phyloP scores from a whole-genome alignment of 2,113 vertebrate genomes.

The Catagonus wagneri region DNA sequence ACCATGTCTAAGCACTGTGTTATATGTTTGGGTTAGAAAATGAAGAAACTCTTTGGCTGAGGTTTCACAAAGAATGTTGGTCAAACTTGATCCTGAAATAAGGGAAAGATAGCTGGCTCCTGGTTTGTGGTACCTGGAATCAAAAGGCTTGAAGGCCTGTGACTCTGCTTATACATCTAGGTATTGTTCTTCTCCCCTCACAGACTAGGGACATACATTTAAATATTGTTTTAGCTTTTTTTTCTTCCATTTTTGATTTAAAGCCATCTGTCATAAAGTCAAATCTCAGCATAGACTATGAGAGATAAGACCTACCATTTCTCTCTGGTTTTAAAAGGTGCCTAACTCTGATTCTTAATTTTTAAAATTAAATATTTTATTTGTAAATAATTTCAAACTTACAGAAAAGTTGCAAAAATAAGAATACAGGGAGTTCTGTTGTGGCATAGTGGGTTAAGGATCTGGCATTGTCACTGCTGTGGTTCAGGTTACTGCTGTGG shows the following conservation, averaged over 20 bases:
- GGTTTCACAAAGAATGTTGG: background rate
- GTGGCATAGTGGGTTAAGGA: no score
- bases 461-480: no score
- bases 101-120: background rate
- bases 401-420: background rate
- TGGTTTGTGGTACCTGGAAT: background rate
- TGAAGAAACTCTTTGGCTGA: background rate
- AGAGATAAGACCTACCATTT: background rate
- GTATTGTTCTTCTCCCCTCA: background rate
- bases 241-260: background rate
- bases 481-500: no score
- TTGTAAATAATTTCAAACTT: slow-evolving; percentile 17
- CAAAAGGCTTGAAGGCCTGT: background rate
- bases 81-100: background rate
- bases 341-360: background rate
- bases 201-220: background rate
- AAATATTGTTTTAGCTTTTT: background rate
- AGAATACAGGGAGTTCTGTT: background rate
- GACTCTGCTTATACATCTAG: background rate
- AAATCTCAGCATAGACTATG: background rate
- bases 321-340: background rate
- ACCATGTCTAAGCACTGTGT: no score
- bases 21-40: slow-evolving; percentile 1
- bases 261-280: background rate
- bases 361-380: background rate